Conservation (phyloP, 2,113 vertebrate genomes). For the Dicentrarchus labrax region DNA sequence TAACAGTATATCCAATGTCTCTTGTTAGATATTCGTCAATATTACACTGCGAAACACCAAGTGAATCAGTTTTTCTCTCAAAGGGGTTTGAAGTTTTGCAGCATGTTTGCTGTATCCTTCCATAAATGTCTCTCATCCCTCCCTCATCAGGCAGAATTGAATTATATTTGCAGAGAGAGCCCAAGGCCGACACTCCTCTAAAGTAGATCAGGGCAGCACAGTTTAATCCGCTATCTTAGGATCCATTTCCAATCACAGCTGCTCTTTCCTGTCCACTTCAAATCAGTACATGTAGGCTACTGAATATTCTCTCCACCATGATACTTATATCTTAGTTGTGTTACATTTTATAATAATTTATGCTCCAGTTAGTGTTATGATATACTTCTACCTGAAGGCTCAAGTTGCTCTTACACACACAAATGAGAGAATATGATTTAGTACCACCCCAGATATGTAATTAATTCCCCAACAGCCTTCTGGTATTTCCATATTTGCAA, state of each 20-base stretch:
- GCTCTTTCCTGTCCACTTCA: not conserved
- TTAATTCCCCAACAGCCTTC: not conserved
- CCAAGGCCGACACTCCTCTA: not conserved
- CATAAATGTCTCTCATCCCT: constrained; percentile 60
- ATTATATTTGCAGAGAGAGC: constrained; percentile 41
- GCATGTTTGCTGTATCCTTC: constrained; percentile 26
- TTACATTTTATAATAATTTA: not conserved
- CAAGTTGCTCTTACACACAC: constrained; percentile 5
- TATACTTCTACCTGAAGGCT: not conserved
- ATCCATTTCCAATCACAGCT: constrained; percentile 24
- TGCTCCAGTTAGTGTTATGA: not conserved
- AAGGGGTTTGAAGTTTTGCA: not conserved
- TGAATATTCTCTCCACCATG: not conserved
- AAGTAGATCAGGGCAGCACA: constrained; percentile 12
- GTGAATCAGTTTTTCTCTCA: not conserved
- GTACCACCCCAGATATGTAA: not conserved
- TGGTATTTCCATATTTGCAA: constrained; percentile 30
- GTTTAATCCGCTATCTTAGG: constrained; percentile 6
- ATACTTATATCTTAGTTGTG: not conserved
- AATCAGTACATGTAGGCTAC: not conserved
- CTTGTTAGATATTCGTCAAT: not conserved
- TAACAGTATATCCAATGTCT: not conserved
- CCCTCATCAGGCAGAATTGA: constrained; percentile 69
- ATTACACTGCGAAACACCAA: not conserved
- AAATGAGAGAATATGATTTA: not conserved